Conservation (phyloP, 2,888 invertebrate genomes). For the Pimpla rufipes region DNA sequence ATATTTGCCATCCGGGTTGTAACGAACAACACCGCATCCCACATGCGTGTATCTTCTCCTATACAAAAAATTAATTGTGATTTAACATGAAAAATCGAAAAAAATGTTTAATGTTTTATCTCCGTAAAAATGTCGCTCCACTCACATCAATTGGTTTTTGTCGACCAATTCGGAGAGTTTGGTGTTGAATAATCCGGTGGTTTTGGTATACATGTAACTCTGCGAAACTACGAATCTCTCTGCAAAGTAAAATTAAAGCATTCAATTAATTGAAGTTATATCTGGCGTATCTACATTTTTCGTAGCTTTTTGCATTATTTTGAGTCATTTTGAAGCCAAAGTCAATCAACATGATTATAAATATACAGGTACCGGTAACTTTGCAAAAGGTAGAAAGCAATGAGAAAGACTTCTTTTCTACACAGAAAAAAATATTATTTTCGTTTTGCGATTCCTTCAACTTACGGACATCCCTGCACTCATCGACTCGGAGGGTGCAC, state of each 20-base stretch:
- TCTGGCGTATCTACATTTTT: no score
- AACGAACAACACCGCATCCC: slow-evolving; percentile 86
- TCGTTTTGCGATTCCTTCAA: not conserved
- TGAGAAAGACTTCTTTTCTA: no score
- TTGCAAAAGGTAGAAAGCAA: no score
- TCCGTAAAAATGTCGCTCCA: slow-evolving; percentile 79
- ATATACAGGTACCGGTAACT: no score
- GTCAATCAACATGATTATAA: no score
- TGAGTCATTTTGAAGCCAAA: no score
- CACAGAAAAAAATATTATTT: no score
- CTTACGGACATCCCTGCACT: slow-evolving; percentile 82
- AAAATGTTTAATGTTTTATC: no score
- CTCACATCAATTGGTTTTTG: not conserved
- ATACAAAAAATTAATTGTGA: not conserved
- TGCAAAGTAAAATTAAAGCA: slow-evolving; percentile 67
- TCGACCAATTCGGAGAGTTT: slow-evolving; percentile 67
- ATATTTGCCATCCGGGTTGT: slow-evolving; percentile 73
- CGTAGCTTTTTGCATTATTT: no score
- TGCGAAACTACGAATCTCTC: slow-evolving; percentile 84
- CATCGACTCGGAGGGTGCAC: slow-evolving; percentile 83
- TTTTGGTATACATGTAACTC: slow-evolving; percentile 79
- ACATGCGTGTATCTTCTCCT: slow-evolving; percentile 77
- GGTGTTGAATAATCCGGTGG: not conserved
- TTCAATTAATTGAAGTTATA: slow-evolving; percentile 81
- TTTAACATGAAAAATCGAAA: no score